Base-by-base conservation (phyloP, 1,140 invertebrate species). In the Anthonomus grandis region DNA sequence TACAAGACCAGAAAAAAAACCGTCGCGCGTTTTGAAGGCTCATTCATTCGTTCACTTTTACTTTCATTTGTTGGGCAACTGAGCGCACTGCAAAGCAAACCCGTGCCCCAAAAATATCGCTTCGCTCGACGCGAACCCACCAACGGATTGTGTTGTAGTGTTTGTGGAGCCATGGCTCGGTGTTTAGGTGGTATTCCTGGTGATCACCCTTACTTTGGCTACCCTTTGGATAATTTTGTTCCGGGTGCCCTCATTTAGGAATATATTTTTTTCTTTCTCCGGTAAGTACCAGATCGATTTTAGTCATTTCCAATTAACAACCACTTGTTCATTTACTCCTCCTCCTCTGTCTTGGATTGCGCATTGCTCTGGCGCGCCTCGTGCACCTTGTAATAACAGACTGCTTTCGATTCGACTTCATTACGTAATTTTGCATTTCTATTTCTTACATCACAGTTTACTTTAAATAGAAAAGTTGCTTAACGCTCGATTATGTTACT, bases 11-110 rank as follows among this genome's bases (percentile, higher is more conserved):
- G 51, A 55, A 62, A 57, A 51, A 38, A 60, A 42, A 61, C 59
- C 38, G 41, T 49, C 36, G 51, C 42, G 57, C 58, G 59, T 64
- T 68, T 57, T 67, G 65, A 68, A 69, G 67, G 66, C 62, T 63
- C 60, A 63, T 47, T 47, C 45, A 51, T 62, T 67, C 65, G 67
- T 63, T 72, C 68, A 72, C 70, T 72, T 72, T 72, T 72, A 72
- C 70, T 72, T 72, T 71, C 70, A 72, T 72, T 70, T 71, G 69
- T 72, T 69, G 65, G 66, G 69, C 66, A 72, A 70, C 62, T 54
- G 27, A 39, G 60, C 56, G 50, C 62, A 63, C 62, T 64, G 59
- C 60, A 67, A 66, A 69, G 63, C 65, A 62, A 67, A 68, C 66
- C 57, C 69, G 68, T 67, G 68, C 69, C 70, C 69, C 70, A 69